Evolutionary conservation across 2,797 vertebrate species (phyloP), one percentile per base, ranked within the genome.

Genomic region (Helicolenus hilgendorfi): DNA sequence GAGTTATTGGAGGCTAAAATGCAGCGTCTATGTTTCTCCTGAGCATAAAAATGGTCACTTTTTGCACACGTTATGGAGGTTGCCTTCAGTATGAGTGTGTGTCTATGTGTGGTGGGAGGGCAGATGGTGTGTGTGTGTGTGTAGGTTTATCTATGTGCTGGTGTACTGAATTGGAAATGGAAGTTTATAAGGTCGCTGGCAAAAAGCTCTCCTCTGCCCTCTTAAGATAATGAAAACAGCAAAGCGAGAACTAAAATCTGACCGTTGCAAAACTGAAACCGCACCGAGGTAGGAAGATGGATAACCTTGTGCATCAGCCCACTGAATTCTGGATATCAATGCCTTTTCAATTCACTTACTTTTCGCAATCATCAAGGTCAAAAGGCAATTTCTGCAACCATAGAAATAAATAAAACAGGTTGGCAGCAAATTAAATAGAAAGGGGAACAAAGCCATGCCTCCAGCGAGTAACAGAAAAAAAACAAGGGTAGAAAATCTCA

Each of bases 361-460:
- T 92, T 95, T 95, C 92, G 95, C 94, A 96, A 97, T 94, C 92
- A 95, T 94, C 96, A 96, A 97, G 96, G 95, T 97, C 96, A 97
- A 97, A 97, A 96, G 94, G 93, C 93, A 96, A 96, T 96, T 95
- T 96, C 88, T 96, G 92, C 91, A 94, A 95, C 90, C 75, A 73
- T 87, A 94, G 92, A 96, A 97, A 97, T 95, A 97, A 97, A 97
- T 96, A 95, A 97, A 96, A 97, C 94, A 96, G 93, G 94, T 93
- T 95, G 92, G 90, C 89, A 95, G 94, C 85, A 96, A 97, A 96
- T 97, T 94, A 96, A 97, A 96, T 96, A 94, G 89, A 94, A 94
- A 89, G 86, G 96, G 90, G 90, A 96, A 95, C 95, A 96, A 95
- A 97, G 92, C 93, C 83, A 69, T 89, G 93, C 95, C 95, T 96